Conservation (phyloP, 1,140 invertebrate genomes). For the Caenorhabditis latens region DNA sequence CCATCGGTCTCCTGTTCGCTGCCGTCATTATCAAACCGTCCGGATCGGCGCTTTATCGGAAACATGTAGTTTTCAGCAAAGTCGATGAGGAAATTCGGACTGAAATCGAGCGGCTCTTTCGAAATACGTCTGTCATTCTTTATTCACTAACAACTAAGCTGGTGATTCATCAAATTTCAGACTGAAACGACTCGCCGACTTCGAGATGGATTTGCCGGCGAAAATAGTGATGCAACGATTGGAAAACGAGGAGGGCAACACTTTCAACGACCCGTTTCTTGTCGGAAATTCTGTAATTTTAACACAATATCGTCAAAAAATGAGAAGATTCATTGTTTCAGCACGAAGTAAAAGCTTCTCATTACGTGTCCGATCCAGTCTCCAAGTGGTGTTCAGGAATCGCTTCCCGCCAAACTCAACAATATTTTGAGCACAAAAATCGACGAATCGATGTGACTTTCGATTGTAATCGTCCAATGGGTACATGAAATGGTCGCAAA, state of each 20-base stretch:
- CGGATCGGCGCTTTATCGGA: neutral
- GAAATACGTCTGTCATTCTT: neutral
- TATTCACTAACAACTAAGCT: neutral
- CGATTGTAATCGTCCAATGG: constrained; percentile 17
- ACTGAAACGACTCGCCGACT: neutral
- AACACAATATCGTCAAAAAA: neutral
- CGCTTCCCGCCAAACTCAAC: neutral
- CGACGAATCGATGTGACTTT: neutral
- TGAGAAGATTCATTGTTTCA: neutral
- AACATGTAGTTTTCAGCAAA: neutral
- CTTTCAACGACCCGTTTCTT: constrained; percentile 32
- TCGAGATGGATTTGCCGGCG: neutral
- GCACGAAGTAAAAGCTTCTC: neutral
- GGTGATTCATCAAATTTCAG: neutral
- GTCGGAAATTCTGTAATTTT: constrained; percentile 16
- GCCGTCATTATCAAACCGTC: neutral
- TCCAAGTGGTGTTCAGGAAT: neutral
- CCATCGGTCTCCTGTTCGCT: neutral
- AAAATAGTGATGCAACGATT: neutral
- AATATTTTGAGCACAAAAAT: constrained; percentile 17
- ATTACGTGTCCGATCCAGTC: neutral
- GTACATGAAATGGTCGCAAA: neutral
- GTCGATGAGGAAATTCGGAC: neutral
- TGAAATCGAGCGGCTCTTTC: neutral
- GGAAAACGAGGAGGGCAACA: constrained; percentile 5